Conservation (phyloP, 2,888 invertebrate species). For the Scaptomyza cyrtandrae region DNA sequence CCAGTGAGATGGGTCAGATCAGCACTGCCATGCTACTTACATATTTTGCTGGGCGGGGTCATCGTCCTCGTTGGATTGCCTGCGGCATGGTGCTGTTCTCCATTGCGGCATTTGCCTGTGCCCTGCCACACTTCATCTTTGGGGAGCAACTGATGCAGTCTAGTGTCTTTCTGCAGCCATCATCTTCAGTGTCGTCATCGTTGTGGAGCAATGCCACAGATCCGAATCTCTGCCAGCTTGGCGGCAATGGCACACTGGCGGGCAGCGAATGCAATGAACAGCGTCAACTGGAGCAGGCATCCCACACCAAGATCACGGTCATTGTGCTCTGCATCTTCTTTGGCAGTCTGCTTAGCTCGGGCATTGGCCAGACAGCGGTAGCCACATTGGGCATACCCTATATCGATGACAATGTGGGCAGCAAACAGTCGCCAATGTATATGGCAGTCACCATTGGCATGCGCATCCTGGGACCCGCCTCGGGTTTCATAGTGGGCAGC, state of each 20-base stretch:
- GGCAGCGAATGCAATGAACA: slow-evolving; percentile 86
- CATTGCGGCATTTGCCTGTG: slow-evolving; percentile 93
- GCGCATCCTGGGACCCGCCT: slow-evolving; percentile 94
- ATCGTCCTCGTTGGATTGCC: slow-evolving; percentile 96
- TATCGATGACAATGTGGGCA: slow-evolving; percentile 96
- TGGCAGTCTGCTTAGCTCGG: slow-evolving; percentile 93
- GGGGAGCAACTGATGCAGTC: slow-evolving; percentile 88
- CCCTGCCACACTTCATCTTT: slow-evolving; percentile 94
- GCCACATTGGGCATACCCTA: slow-evolving; percentile 96
- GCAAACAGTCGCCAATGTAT: slow-evolving; percentile 95
- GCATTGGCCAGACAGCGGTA: slow-evolving; percentile 96
- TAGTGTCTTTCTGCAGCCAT: slow-evolving; percentile 72
- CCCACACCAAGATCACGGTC: slow-evolving; percentile 91
- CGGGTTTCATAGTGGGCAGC: slow-evolving; percentile 95
- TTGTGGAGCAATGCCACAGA: slow-evolving; percentile 60
- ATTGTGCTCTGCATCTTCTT: slow-evolving; percentile 95
- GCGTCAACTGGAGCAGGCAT: slow-evolving; percentile 88
- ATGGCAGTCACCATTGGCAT: slow-evolving; percentile 97
- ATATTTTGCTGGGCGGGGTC: slow-evolving; percentile 95
- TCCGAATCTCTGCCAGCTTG: slow-evolving; percentile 76
- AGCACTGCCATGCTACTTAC: slow-evolving; percentile 94
- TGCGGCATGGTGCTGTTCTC: slow-evolving; percentile 96
- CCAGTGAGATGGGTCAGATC: slow-evolving; percentile 97
- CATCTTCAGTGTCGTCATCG: slow-evolving; percentile 7
- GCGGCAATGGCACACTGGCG: slow-evolving; percentile 59